Conservation (phyloP, 2,113 vertebrate genomes). For the Macaca fascicularis region DNA sequence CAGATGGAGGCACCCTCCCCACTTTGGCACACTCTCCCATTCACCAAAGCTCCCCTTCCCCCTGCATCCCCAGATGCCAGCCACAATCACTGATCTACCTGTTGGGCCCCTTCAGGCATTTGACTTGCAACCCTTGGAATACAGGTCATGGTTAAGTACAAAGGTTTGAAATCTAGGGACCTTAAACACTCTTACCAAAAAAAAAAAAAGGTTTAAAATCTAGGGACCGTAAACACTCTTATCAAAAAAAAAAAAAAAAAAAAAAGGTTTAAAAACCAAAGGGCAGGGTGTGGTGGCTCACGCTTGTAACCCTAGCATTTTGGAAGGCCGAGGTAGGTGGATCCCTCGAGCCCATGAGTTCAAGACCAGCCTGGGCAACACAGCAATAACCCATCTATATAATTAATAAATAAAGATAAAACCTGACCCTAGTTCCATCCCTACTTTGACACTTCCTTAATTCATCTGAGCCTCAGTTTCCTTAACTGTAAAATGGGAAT, state of each 20-base stretch:
- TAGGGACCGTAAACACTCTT: too few species aligned
- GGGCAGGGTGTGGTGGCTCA: too few species aligned
- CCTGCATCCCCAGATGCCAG: neutral
- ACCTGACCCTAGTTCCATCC: neutral
- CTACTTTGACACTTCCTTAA: neutral
- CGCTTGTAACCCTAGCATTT: too few species aligned
- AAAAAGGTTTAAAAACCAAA: too few species aligned
- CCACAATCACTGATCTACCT: neutral
- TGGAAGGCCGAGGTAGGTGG: too few species aligned
- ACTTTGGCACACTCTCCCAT: accelerated
- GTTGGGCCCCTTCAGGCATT: neutral
- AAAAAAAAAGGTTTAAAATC: too few species aligned
- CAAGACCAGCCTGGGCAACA: too few species aligned
- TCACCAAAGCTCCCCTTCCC: neutral
- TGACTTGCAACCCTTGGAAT: neutral
- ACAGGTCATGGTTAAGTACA: neutral
- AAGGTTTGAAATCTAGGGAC: neutral
- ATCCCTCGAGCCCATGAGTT: too few species aligned
- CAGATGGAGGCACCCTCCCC: neutral
- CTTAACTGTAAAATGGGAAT: neutral
- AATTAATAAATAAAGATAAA: neutral
- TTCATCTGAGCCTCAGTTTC: neutral
- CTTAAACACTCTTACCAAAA: too few species aligned
- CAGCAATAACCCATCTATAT: too few species aligned
- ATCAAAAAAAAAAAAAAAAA: too few species aligned